Evolutionary conservation across 2,888 invertebrate species (phyloP).

Genomic region (Hypolimnas misippus): DNA sequence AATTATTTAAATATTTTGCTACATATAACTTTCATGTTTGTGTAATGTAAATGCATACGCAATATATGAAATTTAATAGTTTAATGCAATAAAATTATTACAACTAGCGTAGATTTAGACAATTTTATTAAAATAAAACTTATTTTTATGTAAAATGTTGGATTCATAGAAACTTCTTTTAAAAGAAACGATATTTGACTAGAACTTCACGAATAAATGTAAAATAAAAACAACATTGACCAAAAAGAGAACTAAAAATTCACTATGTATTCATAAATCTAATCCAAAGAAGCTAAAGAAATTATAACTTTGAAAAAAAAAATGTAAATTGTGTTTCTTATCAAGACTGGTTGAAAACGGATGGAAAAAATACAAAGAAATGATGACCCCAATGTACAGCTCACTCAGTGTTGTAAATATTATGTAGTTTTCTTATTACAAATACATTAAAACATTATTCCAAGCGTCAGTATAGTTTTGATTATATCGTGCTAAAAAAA

Average conservation of each 20-base stretch:
- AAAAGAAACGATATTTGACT: too few species aligned
- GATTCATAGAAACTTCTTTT: not conserved
- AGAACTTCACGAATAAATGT: too few species aligned
- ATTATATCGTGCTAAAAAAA: not conserved
- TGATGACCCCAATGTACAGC: slow-evolving; percentile 32
- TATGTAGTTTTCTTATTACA: slow-evolving; percentile 53
- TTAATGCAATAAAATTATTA: too few species aligned
- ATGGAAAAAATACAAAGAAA: slow-evolving; percentile 23
- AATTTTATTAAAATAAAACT: slow-evolving; percentile 2
- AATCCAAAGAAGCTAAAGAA: not conserved
- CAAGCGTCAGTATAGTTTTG: not conserved
- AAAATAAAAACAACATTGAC: too few species aligned
- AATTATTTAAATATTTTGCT: too few species aligned
- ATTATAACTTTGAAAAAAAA: not conserved
- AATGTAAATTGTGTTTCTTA: slow-evolving; percentile 2
- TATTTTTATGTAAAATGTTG: not conserved
- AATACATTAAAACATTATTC: slow-evolving; percentile 2
- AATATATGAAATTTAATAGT: too few species aligned
- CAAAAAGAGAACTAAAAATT: too few species aligned
- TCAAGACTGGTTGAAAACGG: slow-evolving; percentile 31
- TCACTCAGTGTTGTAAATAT: slow-evolving; percentile 51
- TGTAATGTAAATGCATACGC: too few species aligned
- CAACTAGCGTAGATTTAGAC: too few species aligned
- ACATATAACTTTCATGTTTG: too few species aligned
- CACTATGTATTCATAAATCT: not conserved